Percentiles rank a stretch among this genome's conserved stretches.
These are phyloP conservation scores for Desmodus rotundus DNA, from an alignment of 2,113 vertebrate species.

Conservation along the genomic window DNA sequence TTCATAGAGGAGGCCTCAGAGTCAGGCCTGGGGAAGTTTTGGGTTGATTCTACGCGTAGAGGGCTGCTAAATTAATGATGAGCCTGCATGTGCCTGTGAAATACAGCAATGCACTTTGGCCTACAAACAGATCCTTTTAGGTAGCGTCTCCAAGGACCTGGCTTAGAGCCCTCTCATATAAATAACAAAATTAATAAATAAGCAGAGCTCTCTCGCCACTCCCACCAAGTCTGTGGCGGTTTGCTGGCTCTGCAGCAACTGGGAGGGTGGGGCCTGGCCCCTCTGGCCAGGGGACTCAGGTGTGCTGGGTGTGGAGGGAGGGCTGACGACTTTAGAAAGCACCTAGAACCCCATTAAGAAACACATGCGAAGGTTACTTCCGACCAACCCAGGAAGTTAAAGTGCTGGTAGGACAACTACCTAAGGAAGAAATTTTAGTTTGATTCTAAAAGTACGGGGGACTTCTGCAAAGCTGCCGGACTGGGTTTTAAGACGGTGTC, in stretches of 20 bases:
- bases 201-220: background rate
- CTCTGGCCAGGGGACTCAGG: background rate
- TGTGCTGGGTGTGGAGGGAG: background rate
- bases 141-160: background rate
- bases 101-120: background rate
- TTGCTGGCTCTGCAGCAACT: background rate
- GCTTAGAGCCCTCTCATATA: background rate
- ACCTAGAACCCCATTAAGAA: background rate
- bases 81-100: background rate
- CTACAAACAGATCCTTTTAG: background rate
- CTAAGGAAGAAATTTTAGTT: background rate
- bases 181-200: background rate
- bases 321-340: background rate
- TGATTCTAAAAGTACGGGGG: background rate
- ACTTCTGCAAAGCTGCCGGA: constrained; percentile 58
- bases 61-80: background rate
- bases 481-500: constrained; percentile 49
- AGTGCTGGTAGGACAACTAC: background rate
- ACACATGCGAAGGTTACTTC: background rate
- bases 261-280: background rate
- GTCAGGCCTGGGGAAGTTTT: background rate
- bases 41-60: background rate
- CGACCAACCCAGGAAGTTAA: background rate
- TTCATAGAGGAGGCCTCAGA: background rate
- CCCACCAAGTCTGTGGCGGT: background rate